Evolutionary conservation across 2,797 vertebrate genomes (phyloP), one percentile per base, ranked within the genome.

Genomic region (Sphaeramia orbicularis): DNA sequence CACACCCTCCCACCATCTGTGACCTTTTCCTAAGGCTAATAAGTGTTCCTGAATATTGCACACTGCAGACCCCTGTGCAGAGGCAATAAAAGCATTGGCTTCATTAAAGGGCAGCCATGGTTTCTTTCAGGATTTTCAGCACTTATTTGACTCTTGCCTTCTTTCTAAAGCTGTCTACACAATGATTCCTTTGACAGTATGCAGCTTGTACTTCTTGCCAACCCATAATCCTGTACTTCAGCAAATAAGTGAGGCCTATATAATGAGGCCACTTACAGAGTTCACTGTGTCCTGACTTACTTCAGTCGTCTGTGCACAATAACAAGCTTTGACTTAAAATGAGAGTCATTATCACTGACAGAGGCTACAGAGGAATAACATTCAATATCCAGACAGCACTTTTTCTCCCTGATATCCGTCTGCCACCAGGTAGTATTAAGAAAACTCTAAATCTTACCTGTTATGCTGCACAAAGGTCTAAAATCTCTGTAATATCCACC

Each of bases 11-110:
- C 59, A n/a, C 45, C 63, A 37, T 64, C 71, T 65, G 70, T 83
- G 78, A 87, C 88, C 85, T 90, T 90, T 90, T 77, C 71, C 78
- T 40, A 41, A 18, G 75, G 74, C 65, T 66, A 78, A 81, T 69
- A 74, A 80, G 75, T 78, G 71, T 14, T 81, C 53, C 54, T 42
- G 41, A 74, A 66, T 86, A 86, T 86, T 80, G 77, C 64, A 82
- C 14, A 15, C 62, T 41, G 57, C 69, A 58, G 76, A 82, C 67
- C 56, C 60, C 56, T 71, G 74, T 45, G 19, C 74, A 16, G 43
- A 27, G 4, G 71, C 74, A 85, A 61, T 80, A 73, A 86, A 82
- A 77, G 71, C 56, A 56, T 18, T 52, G 41, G 76, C 58, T 70
- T 76, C 78, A 76, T 81, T 83, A 86, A 80, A 85, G 61, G 71